Evolutionary conservation across 2,888 invertebrate genomes (phyloP).

Genomic region (Margaritifera margaritifera): DNA sequence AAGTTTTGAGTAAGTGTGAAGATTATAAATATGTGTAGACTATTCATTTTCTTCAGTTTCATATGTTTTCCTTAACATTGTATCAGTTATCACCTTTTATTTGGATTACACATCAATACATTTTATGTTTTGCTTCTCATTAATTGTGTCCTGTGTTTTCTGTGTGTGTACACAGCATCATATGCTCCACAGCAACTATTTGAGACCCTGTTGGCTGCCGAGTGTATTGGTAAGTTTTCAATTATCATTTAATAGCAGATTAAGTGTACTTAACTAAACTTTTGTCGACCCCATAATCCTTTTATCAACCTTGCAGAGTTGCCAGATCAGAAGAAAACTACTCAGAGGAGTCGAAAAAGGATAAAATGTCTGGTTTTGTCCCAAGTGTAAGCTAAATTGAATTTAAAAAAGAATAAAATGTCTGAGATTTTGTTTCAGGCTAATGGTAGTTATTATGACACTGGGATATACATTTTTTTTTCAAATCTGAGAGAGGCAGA

Average conservation of each 20-base stretch:
- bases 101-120: constrained; percentile 44
- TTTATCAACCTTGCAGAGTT: too few species aligned
- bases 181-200: constrained; percentile 45
- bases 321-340: too few species aligned
- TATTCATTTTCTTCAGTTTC: background rate
- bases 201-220: constrained; percentile 41
- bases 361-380: background rate
- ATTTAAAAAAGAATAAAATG: too few species aligned
- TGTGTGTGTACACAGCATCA: constrained; percentile 48
- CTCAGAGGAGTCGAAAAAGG: background rate
- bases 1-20: background rate
- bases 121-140: constrained; percentile 51
- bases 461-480: too few species aligned
- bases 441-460: too few species aligned
- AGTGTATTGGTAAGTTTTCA: constrained; percentile 52
- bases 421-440: too few species aligned
- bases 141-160: constrained; percentile 59
- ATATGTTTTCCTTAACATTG: constrained; percentile 33
- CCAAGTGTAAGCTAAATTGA: too few species aligned
- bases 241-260: background rate
- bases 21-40: background rate
- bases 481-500: too few species aligned
- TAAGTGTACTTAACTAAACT: too few species aligned
- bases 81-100: constrained; percentile 46
- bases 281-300: too few species aligned